Evolutionary conservation across 2,797 vertebrate genomes (phyloP), one percentile per base, ranked within the genome.

Genomic region (Clarias laeviceps): DNA sequence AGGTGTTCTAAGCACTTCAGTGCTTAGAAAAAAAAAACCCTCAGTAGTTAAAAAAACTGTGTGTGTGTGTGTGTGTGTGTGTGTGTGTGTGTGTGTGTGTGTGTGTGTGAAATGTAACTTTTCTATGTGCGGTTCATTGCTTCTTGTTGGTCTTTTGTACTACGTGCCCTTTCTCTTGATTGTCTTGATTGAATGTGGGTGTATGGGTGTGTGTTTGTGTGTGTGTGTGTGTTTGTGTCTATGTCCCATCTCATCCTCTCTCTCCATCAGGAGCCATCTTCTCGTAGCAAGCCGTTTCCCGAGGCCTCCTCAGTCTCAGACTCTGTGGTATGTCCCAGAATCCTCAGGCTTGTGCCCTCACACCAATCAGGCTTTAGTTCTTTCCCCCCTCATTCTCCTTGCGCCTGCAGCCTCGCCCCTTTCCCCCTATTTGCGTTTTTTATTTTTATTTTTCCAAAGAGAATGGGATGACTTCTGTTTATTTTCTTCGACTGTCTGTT

Each of bases 241-340:
- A 89, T 92, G 92, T 94, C 92, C 94, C 92, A 95, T 94, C 91
- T 93, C 93, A 93, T 95, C 91, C 96, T 92, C 93, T 96, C 92
- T 97, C 94, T 96, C 94, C 95, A 96, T 96, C 95, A 97, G 96
- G 96, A 94, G 87, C 93, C 91, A 91, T 93, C 96, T 93, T 91
- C 92, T 91, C 93, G 94, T 93, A 95, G 93, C 94, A 96, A 96
- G 95, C 95, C 93, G 92, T 95, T 95, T 91, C 93, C 95, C 89
- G 96, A 97, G 92, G 93, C 91, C 94, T 92, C 93, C 92, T 96
- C 95, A 94, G 95, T 96, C 94, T 95, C 96, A 94, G 96, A 97
- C 94, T 95, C 95, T 92, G 95, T 93, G 94, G 96, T 97, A 97
- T 89, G 95, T 97, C 93, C 93, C 92, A 91, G 92, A 85, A 89